Evolutionary conservation across 1,140 invertebrate genomes (phyloP), one percentile per base, ranked within the genome.

Genomic region (Araneus ventricosus): DNA sequence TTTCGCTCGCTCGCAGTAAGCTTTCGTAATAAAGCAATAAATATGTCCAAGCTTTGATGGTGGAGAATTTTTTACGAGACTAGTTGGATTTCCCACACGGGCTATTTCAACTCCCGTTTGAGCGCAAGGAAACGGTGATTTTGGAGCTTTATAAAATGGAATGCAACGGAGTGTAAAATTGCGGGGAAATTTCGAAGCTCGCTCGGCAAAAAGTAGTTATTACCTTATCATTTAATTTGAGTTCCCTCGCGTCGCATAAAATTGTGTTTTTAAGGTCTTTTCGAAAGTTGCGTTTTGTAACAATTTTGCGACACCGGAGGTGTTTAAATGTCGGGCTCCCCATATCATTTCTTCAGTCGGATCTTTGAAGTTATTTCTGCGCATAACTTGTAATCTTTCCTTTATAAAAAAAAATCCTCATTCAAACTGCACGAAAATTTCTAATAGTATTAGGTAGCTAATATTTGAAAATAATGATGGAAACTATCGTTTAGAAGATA

Each of bases 1-100:
- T 59, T 82, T 82, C 37, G 17, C 24, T 57, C n/a, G 17, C 39
- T 75, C 41, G 37, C 34, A 61, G 45, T 90, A 90, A 82, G 88
- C 75, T 90, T 90, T 80, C 90, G 90, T 85, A 91, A 91, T 91
- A 85, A 67, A 84, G 90, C 80, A 91, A 91, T 91, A 91, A 91
- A 91, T 91, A 91, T 91, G 90, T 91, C 90, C 67, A 85, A 85
- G 30, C 90, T 67, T 39, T 80, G 52, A 24, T 82, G 52, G 24
- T 37, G 52, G 52, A 30, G 80, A 85, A 39, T 41, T 91, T 90
- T 90, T 67, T 85, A 39, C 22, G 22, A 79, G 57, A 17, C 37
- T 85, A 85, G 90, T 45, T 67, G 37, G 34, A 70, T 63, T 90
- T 91, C 90, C 59, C 90, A 85, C 59, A 84, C 20, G 1, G 39